phyloP scores from a whole-genome alignment of 2,797 vertebrate species.

The Poeciliopsis presidionis region DNA sequence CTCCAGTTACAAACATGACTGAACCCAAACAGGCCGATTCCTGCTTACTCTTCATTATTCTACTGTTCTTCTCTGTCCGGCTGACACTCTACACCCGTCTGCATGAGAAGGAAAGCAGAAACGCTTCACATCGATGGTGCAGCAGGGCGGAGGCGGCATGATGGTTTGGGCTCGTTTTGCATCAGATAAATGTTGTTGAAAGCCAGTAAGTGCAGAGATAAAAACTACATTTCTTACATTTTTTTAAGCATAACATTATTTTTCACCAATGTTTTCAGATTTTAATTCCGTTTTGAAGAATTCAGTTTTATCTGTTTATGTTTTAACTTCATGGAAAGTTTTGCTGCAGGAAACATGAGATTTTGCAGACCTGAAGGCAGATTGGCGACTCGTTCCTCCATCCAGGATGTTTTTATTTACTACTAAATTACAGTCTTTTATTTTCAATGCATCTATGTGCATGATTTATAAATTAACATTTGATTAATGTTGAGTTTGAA shows the following conservation, averaged over 20 bases:
- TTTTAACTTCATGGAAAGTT: background rate
- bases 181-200: background rate
- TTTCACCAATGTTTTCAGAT: background rate
- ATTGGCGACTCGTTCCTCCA: background rate
- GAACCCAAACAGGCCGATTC: background rate
- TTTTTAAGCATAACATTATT: background rate
- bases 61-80: background rate
- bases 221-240: background rate
- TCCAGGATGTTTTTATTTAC: background rate
- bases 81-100: too few species aligned
- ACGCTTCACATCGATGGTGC: background rate
- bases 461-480: background rate
- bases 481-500: too few species aligned
- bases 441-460: background rate
- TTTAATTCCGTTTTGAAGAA: background rate
- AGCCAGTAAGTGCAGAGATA: background rate
- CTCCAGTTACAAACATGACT: background rate
- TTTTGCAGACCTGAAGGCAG: too few species aligned
- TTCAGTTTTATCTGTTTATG: background rate
- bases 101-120: background rate
- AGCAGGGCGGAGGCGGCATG: background rate
- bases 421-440: background rate
- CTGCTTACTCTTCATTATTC: background rate
- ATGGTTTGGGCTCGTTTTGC: background rate
- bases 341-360: background rate